These are phyloP conservation scores for Dysdera silvatica DNA, from an alignment of 1,140 invertebrate species.

Conservation along the genomic window DNA sequence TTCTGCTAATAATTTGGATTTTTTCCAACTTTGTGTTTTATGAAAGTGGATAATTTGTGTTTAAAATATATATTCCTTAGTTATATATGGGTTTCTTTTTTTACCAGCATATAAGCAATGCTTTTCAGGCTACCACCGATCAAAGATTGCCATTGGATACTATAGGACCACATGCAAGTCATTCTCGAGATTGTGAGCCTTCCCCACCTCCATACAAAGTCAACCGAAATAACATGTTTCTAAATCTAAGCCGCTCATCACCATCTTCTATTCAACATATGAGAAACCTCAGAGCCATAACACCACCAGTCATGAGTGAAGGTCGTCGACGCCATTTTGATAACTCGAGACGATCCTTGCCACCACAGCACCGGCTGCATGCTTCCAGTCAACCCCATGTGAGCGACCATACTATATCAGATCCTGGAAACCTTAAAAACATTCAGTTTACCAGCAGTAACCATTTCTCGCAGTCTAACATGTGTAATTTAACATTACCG, in stretches of 20 bases:
- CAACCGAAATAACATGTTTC: slow-evolving; percentile 6
- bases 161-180: too few relatives aligned
- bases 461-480: slow-evolving; percentile 7
- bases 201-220: slow-evolving; percentile 60
- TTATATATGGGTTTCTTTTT: neutral
- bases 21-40: too few relatives aligned
- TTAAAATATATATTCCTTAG: too few relatives aligned
- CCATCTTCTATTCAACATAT: slow-evolving; percentile 59
- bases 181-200: slow-evolving; percentile 72
- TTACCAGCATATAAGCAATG: too few relatives aligned
- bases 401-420: slow-evolving; percentile 16
- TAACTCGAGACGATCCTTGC: slow-evolving; percentile 33
- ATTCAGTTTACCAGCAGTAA: slow-evolving; percentile 5
- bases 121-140: too few relatives aligned
- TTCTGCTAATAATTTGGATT: too few relatives aligned
- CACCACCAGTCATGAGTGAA: slow-evolving; percentile 50
- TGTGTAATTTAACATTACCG: slow-evolving; percentile 4
- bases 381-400: slow-evolving; percentile 16
- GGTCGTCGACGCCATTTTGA: too few relatives aligned
- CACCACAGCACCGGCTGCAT: slow-evolving; percentile 23
- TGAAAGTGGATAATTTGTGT: too few relatives aligned
- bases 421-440: neutral
- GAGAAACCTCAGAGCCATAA: slow-evolving; percentile 81
- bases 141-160: too few relatives aligned
- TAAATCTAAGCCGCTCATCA: slow-evolving; percentile 20